These are phyloP conservation scores for Scrobipalpa costella DNA, from an alignment of 2,888 invertebrate species.

Conservation along the genomic window DNA sequence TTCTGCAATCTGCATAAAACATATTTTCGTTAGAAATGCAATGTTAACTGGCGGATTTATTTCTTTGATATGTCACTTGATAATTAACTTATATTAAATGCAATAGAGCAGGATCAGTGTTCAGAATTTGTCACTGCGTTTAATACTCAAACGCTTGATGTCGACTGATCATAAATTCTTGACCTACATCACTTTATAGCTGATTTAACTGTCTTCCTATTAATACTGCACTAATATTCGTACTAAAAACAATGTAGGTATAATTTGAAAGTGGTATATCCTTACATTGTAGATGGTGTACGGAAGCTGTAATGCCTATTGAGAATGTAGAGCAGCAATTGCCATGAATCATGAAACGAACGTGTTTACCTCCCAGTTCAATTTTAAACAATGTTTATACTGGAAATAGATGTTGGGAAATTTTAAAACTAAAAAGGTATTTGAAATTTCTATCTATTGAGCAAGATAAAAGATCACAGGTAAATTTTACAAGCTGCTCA, in stretches of 20 bases:
- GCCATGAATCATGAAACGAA: slow-evolving; percentile 57
- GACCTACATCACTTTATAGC: slow-evolving; percentile 22
- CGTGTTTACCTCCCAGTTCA: slow-evolving; percentile 44
- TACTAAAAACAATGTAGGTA: slow-evolving; percentile 5
- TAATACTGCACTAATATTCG: not conserved
- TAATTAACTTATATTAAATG: too few relatives aligned
- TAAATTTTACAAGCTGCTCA: too few relatives aligned
- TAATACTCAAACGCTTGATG: not conserved
- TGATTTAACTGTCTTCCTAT: slow-evolving; percentile 14
- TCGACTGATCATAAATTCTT: slow-evolving; percentile 13
- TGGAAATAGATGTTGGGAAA: slow-evolving; percentile 34
- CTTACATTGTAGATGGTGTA: slow-evolving; percentile 19
- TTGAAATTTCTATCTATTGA: not conserved
- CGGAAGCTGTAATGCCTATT: slow-evolving; percentile 38
- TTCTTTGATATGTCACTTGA: too few relatives aligned
- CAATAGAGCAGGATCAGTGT: too few relatives aligned
- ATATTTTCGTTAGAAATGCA: too few relatives aligned
- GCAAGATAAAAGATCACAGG: not conserved
- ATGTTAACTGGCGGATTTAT: too few relatives aligned
- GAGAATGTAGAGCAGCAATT: slow-evolving; percentile 50
- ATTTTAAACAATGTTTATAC: slow-evolving; percentile 44
- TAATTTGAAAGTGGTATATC: not conserved
- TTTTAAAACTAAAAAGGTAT: not conserved
- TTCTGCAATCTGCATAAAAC: too few relatives aligned
- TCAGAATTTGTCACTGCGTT: not conserved